These are phyloP conservation scores for Hemithea aestivaria DNA, from an alignment of 2,888 invertebrate genomes.

Conservation along the genomic window DNA sequence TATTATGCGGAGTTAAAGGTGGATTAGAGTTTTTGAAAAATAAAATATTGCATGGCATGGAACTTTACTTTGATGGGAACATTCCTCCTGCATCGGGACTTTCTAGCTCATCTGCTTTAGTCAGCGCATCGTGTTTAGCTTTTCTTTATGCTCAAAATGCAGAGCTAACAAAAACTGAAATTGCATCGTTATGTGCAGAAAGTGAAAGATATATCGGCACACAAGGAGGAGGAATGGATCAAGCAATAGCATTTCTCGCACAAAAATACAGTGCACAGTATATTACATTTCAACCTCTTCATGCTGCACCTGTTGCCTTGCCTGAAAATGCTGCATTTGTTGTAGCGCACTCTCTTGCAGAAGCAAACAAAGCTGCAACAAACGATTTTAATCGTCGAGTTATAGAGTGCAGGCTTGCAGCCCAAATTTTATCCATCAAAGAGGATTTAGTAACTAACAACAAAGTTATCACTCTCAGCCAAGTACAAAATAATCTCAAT, in stretches of 20 bases:
- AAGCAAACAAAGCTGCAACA: constrained; percentile 96
- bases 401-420: constrained; percentile 95
- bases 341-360: constrained; percentile 93
- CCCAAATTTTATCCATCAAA: constrained; percentile 81
- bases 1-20: constrained; percentile 95
- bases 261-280: constrained; percentile 90
- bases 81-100: constrained; percentile 96
- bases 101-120: constrained; percentile 98
- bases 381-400: constrained; percentile 95
- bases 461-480: constrained; percentile 82
- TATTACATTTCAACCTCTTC: constrained; percentile 95
- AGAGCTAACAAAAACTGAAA: constrained; percentile 71
- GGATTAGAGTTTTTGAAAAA: constrained; percentile 82
- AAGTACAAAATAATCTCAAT: constrained; percentile 84
- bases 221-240: constrained; percentile 99
- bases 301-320: constrained; percentile 86
- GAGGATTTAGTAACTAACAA: constrained; percentile 79
- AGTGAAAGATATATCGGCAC: constrained; percentile 98
- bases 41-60: constrained; percentile 80
- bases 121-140: constrained; percentile 93
- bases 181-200: constrained; percentile 92
- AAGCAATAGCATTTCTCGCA: constrained; percentile 97
- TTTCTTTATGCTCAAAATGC: constrained; percentile 79
- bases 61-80: constrained; percentile 88
- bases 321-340: constrained; percentile 93